These are phyloP conservation scores for Ceriagrion tenellum DNA, from an alignment of 2,888 invertebrate species.

Conservation along the genomic window DNA sequence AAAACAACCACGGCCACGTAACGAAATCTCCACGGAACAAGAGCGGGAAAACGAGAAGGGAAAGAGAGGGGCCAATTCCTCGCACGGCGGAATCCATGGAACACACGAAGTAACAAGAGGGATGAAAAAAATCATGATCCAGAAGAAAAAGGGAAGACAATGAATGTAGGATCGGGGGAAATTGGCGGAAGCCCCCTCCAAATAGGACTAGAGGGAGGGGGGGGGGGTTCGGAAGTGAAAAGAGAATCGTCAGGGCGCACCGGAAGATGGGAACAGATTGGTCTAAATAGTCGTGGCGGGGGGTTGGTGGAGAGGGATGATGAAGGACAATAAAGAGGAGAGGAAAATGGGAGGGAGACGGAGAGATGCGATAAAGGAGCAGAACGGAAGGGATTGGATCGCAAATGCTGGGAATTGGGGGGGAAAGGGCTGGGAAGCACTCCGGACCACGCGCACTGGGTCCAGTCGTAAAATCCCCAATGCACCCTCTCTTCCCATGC, in stretches of 20 bases:
- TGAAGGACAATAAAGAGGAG: background rate
- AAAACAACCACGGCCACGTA: background rate
- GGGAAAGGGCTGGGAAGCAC: background rate
- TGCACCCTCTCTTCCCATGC: background rate
- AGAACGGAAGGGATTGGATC: background rate
- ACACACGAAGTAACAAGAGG: background rate
- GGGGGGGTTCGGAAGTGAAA: background rate
- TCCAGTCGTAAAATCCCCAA: background rate
- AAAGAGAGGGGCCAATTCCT: background rate
- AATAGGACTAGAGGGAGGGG: background rate
- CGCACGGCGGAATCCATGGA: background rate
- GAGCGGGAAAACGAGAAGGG: background rate
- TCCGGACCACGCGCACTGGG: background rate
- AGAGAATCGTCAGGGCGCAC: background rate
- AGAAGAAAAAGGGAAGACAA: background rate
- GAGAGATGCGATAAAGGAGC: background rate
- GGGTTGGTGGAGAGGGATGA: background rate
- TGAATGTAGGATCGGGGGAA: background rate
- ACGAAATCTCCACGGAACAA: background rate
- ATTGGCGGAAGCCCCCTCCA: constrained; percentile 12
- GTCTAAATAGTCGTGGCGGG: background rate
- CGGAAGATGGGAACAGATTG: background rate
- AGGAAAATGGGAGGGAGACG: background rate
- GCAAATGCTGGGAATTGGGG: background rate
- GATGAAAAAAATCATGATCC: background rate